These are phyloP conservation scores for Eulemur coronatus DNA, from an alignment of 2,797 vertebrate genomes.

Conservation along the genomic window DNA sequence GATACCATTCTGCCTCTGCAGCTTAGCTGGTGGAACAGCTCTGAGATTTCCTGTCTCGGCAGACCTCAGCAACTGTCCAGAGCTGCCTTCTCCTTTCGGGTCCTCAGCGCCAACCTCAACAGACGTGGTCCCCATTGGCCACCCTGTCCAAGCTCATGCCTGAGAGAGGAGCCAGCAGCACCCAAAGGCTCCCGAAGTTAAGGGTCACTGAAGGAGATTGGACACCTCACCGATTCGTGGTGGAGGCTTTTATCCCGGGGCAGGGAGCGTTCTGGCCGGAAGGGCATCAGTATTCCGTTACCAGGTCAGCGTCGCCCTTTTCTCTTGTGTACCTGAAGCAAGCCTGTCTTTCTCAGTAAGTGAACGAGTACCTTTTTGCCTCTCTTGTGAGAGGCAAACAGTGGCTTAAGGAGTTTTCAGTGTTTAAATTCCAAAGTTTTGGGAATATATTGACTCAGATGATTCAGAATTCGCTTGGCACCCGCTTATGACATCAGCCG, in stretches of 20 bases:
- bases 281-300: background rate
- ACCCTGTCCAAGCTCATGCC: background rate
- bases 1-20: too few relatives aligned
- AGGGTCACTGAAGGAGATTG: rapidly evolving
- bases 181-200: background rate
- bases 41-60: background rate
- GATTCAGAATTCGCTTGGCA: slow-evolving; percentile 13
- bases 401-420: background rate
- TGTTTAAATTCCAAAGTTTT: background rate
- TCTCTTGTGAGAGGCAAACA: background rate
- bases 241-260: background rate
- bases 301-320: rapidly evolving
- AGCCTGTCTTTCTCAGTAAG: background rate
- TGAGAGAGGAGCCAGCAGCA: background rate
- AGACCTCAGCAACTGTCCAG: background rate
- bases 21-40: background rate
- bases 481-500: background rate
- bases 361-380: background rate
- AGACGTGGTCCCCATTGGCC: background rate
- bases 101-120: background rate
- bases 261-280: background rate
- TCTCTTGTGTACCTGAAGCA: background rate
- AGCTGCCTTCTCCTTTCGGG: background rate
- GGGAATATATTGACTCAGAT: background rate
- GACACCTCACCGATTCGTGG: rapidly evolving